These are phyloP conservation scores for Nyleta sp. DNA, from an alignment of 2,888 invertebrate species.

Conservation along the genomic window DNA sequence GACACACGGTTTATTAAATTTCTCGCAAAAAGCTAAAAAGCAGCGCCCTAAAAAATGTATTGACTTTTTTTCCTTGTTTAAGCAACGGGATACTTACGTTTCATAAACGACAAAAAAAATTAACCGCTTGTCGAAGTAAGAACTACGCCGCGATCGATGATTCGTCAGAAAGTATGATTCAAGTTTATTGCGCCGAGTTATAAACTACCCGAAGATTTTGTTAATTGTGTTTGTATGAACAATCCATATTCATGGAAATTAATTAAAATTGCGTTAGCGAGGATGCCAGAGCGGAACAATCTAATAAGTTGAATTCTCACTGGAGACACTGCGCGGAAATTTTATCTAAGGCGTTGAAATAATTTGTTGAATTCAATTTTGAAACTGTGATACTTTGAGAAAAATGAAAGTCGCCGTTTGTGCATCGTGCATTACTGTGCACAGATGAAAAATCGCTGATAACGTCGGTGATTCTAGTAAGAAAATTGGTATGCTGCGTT, in stretches of 20 bases:
- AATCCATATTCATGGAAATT: conserved; percentile 18
- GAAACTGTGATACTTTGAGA: not conserved
- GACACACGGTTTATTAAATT: conserved; percentile 40
- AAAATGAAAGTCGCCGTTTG: not conserved
- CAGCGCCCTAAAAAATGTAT: conserved; percentile 9
- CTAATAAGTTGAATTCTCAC: conserved; percentile 6
- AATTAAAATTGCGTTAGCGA: conserved; percentile 25
- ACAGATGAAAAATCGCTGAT: no score
- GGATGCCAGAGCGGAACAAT: conserved; percentile 14
- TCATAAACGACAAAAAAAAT: conserved; percentile 11
- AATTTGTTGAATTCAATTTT: not conserved
- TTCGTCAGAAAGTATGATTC: no score
- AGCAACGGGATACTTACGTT: conserved; percentile 15
- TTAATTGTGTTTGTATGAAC: not conserved
- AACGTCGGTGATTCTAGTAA: no score
- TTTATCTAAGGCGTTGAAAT: not conserved
- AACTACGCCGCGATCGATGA: not conserved
- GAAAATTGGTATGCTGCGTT: no score
- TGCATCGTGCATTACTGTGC: no score
- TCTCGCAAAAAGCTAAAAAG: conserved; percentile 24
- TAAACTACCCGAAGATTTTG: not conserved
- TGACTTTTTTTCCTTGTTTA: conserved; percentile 23
- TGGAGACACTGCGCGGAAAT: not conserved
- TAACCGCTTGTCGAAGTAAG: not conserved
- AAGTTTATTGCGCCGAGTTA: not conserved